A percentile compares a stretch with the other conserved stretches of the same genome.
Conservation (phyloP, 2,888 invertebrate species). For the Coleophora flavipennella region DNA sequence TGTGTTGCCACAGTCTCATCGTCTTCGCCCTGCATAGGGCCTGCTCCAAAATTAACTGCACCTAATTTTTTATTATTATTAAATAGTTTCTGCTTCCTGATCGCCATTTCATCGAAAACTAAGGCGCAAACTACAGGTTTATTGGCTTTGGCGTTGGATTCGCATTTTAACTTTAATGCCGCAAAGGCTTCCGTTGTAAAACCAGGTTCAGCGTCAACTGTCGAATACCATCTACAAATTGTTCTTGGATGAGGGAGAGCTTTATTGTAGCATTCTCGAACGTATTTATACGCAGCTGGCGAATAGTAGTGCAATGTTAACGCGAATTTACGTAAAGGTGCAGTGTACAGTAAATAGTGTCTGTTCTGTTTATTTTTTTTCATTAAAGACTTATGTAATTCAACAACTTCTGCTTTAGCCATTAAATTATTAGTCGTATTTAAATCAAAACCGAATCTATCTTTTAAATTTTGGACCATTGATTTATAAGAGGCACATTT, state of each 20-base stretch:
- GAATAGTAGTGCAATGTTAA: conserved; percentile 7
- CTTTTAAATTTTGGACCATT: neutral
- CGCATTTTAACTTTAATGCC: neutral
- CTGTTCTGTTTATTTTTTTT: neutral
- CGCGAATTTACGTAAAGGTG: neutral
- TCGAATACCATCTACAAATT: conserved; percentile 8
- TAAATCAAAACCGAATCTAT: too few species aligned
- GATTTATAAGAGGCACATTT: neutral
- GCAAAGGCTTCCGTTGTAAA: neutral
- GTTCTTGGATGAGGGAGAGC: conserved; percentile 7
- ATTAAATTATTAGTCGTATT: neutral
- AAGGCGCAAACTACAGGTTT: conserved; percentile 4
- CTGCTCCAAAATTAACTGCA: neutral
- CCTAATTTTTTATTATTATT: conserved; percentile 3
- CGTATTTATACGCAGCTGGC: conserved; percentile 9
- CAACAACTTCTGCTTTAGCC: neutral
- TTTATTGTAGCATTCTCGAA: conserved; percentile 6
- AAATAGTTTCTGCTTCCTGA: conserved; percentile 3
- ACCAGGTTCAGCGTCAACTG: conserved; percentile 6
- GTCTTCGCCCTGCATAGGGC: neutral
- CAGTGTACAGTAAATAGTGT: neutral
- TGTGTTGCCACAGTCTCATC: conserved; percentile 4
- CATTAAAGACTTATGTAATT: neutral
- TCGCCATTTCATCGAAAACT: conserved; percentile 5
- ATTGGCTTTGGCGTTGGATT: neutral